Evolutionary conservation across 2,888 invertebrate genomes (phyloP).

Genomic region (Drosophila suboccidentalis): DNA sequence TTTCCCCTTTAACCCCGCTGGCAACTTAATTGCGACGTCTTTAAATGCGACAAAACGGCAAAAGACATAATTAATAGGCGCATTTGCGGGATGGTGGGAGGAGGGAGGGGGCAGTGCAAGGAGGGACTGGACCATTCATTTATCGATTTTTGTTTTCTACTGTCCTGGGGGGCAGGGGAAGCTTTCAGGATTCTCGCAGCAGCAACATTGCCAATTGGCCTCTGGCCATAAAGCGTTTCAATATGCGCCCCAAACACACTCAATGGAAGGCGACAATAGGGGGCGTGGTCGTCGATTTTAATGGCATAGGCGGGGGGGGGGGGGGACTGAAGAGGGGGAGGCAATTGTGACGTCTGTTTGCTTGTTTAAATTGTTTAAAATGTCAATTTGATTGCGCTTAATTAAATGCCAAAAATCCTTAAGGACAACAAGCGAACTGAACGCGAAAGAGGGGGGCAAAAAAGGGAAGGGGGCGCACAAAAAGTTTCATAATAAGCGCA

Average conservation of each 20-base stretch:
- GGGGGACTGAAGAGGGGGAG: neutral
- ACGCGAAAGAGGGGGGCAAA: neutral
- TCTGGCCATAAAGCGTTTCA: constrained; percentile 77
- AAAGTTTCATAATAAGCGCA: constrained; percentile 76
- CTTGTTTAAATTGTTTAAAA: constrained; percentile 81
- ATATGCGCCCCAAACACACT: constrained; percentile 64
- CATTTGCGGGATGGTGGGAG: constrained; percentile 6
- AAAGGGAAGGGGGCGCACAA: neutral
- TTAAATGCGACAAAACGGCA: constrained; percentile 80
- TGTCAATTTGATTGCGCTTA: constrained; percentile 82
- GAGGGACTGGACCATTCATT: constrained; percentile 23
- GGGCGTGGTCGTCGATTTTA: constrained; percentile 23
- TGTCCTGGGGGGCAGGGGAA: constrained; percentile 7
- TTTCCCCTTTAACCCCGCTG: neutral
- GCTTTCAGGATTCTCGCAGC: constrained; percentile 23
- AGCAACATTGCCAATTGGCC: constrained; percentile 63
- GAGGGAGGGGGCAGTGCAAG: neutral
- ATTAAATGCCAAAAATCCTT: constrained; percentile 80
- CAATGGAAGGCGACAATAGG: constrained; percentile 21
- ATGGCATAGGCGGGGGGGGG: neutral
- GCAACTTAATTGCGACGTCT: constrained; percentile 73
- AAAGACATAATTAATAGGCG: constrained; percentile 79
- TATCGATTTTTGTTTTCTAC: constrained; percentile 64
- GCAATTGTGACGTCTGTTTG: constrained; percentile 64
- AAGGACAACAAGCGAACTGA: constrained; percentile 61